Evolutionary conservation across 2,888 invertebrate genomes (phyloP).

Genomic region (Cephus nigrinus): DNA sequence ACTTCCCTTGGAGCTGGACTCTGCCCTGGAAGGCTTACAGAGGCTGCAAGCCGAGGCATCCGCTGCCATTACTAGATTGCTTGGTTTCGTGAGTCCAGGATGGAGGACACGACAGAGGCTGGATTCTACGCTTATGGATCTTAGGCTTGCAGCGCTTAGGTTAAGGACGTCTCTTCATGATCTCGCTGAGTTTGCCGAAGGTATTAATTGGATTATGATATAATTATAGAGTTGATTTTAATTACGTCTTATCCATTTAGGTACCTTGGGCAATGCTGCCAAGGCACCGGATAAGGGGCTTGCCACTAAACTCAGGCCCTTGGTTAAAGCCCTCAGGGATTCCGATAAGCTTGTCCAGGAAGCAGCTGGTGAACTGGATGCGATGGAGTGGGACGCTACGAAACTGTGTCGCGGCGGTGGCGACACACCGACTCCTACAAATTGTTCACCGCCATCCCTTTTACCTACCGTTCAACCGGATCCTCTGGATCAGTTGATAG

Average conservation of each 20-base stretch:
- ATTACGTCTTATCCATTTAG: constrained; percentile 25
- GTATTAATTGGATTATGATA: constrained; percentile 53
- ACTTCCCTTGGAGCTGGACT: constrained; percentile 79
- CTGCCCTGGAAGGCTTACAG: constrained; percentile 81
- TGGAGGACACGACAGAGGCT: constrained; percentile 87
- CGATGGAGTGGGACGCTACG: constrained; percentile 82
- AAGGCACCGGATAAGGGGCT: constrained; percentile 84
- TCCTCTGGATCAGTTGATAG: constrained; percentile 88
- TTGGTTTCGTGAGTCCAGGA: constrained; percentile 81
- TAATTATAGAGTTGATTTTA: neutral
- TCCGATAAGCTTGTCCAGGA: constrained; percentile 84
- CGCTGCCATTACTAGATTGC: constrained; percentile 80
- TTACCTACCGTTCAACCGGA: constrained; percentile 70
- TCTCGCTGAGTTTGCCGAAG: constrained; percentile 89
- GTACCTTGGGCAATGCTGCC: constrained; percentile 84
- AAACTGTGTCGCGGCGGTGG: constrained; percentile 69
- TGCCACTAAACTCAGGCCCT: constrained; percentile 79
- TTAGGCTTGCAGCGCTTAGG: constrained; percentile 82
- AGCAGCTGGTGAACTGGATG: constrained; percentile 79
- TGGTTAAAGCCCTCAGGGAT: constrained; percentile 83
- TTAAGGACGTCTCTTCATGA: constrained; percentile 86
- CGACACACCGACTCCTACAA: constrained; percentile 66
- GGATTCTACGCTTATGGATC: constrained; percentile 82
- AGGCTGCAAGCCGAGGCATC: constrained; percentile 84
- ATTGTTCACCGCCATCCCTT: constrained; percentile 66